Evolutionary conservation across 2,888 invertebrate genomes (phyloP).

Genomic region (Nomada hirtipes): DNA sequence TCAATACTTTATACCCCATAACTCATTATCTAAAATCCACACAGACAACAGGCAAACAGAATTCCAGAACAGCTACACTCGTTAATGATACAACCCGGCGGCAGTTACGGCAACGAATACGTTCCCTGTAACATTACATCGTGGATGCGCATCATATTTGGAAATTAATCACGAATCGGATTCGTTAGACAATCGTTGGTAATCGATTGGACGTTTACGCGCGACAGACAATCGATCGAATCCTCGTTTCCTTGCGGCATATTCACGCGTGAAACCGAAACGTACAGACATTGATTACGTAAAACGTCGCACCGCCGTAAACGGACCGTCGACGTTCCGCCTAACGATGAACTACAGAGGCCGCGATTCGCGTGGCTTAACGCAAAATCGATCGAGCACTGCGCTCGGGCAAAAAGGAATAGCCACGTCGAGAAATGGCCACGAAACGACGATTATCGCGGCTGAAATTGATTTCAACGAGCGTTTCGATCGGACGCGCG

Average conservation of each 20-base stretch:
- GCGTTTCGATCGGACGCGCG: conserved; percentile 37
- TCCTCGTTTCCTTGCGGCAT: conserved; percentile 37
- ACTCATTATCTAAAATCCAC: not conserved
- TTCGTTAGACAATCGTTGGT: not conserved
- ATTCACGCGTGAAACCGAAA: conserved; percentile 49
- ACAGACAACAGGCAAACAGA: not conserved
- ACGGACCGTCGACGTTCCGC: conserved; percentile 42
- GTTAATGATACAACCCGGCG: not conserved
- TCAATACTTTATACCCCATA: not conserved
- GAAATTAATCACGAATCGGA: no score
- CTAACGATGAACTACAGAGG: conserved; percentile 18
- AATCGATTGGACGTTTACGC: conserved; percentile 22
- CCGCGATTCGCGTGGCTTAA: conserved; percentile 39
- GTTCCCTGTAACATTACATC: no score
- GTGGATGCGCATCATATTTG: no score
- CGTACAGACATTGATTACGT: conserved; percentile 33
- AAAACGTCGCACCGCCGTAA: conserved; percentile 44
- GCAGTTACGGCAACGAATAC: not conserved
- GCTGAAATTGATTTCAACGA: conserved; percentile 56
- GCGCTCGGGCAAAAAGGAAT: conserved; percentile 34
- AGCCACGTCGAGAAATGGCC: conserved; percentile 33
- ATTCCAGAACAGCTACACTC: not conserved
- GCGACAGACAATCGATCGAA: conserved; percentile 7
- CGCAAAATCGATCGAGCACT: conserved; percentile 52
- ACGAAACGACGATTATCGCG: conserved; percentile 46